A percentile compares a stretch with the other conserved stretches of the same genome.
Evolutionary conservation across 2,888 invertebrate species (phyloP).

Genomic region (Trichopoda pennipes): DNA sequence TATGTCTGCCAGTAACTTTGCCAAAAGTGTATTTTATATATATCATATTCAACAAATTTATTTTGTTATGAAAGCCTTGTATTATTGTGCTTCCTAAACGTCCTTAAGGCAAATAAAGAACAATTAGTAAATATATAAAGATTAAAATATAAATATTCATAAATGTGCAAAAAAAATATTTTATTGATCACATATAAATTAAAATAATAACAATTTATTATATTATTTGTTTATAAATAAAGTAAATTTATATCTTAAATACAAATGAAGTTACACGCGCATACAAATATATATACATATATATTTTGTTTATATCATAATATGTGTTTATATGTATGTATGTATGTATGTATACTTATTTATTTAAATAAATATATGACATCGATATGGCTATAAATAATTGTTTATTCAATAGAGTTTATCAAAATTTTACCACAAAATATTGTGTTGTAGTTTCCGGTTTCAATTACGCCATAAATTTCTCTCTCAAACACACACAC

Average conservation of each 20-base stretch:
- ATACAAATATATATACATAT: not conserved
- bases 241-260: constrained; percentile 55
- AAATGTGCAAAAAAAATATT: constrained; percentile 7
- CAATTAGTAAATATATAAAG: constrained; percentile 1
- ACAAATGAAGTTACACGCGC: constrained; percentile 12
- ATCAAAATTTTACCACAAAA: constrained; percentile 69
- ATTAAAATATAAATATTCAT: constrained; percentile 3
- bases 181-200: constrained; percentile 48
- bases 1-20: no score
- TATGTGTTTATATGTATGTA: not conserved
- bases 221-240: constrained; percentile 60
- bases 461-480: constrained; percentile 72
- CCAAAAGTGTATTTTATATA: no score
- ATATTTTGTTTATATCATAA: not conserved
- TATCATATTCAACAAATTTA: not conserved
- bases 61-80: no score
- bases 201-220: constrained; percentile 61
- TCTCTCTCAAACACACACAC: constrained; percentile 39
- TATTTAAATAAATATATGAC: constrained; percentile 50
- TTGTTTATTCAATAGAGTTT: constrained; percentile 68
- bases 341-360: not conserved
- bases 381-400: constrained; percentile 66
- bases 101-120: not conserved
- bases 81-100: not conserved
- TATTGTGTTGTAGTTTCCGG: constrained; percentile 70